Conservation (phyloP, 2,113 vertebrate genomes). For the Gavialis gangeticus region DNA sequence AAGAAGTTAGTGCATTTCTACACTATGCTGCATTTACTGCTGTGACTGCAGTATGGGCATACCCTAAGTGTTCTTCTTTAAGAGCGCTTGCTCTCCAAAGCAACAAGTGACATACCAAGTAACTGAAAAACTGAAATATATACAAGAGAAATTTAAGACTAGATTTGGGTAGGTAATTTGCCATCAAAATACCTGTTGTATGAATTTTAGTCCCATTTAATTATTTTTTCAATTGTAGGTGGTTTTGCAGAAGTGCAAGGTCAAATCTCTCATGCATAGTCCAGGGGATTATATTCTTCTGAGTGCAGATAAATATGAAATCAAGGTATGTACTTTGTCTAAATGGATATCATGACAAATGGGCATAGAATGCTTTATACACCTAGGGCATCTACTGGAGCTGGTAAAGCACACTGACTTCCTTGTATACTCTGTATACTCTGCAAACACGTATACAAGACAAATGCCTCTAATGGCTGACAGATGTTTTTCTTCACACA, state of each 20-base stretch:
- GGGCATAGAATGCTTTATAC: neutral
- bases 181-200: neutral
- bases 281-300: constrained; percentile 96
- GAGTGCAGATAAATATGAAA: constrained; percentile 98
- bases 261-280: constrained; percentile 96
- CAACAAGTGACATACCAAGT: neutral
- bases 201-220: neutral
- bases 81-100: neutral
- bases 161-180: neutral
- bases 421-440: neutral
- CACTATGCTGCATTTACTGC: too few relatives aligned
- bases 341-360: neutral
- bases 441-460: rapidly evolving
- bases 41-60: too few relatives aligned
- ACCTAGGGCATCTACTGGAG: neutral
- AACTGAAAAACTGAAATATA: neutral
- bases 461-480: neutral
- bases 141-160: neutral
- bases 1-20: too few relatives aligned
- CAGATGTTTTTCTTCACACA: neutral
- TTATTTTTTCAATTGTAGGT: constrained; percentile 82
- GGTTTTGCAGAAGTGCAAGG: constrained; percentile 93
- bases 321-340: constrained; percentile 86
- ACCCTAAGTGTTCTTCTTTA: neutral
- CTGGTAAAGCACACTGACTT: neutral